Conservation (phyloP, 1,140 invertebrate genomes). For the Oreohelix idahoensis region DNA sequence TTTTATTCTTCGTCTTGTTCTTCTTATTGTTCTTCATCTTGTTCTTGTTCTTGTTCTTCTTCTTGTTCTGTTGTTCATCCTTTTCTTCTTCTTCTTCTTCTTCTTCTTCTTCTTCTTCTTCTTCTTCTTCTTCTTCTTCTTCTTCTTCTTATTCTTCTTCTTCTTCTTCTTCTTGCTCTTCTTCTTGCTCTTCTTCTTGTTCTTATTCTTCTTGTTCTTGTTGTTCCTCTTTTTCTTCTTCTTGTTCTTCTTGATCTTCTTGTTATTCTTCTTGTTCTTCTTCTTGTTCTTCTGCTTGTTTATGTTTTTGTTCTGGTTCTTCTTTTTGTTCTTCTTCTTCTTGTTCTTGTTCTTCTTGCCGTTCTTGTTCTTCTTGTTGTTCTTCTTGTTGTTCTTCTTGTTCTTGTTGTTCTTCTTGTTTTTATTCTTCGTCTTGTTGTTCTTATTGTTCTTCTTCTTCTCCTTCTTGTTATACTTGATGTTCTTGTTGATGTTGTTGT, state of each 20-base stretch:
- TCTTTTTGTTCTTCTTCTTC: neutral
- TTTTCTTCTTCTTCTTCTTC: neutral
- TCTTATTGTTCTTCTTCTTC: neutral
- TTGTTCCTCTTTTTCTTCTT: neutral
- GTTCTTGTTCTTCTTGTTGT: neutral
- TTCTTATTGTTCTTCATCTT: neutral
- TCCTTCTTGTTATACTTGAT: neutral
- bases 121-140: constrained; percentile 13
- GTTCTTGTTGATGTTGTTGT: neutral
- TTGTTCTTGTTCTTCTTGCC: neutral
- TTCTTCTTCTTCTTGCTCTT: neutral
- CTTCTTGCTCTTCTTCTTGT: neutral
- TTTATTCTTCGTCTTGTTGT: neutral
- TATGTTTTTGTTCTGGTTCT: neutral
- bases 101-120: neutral
- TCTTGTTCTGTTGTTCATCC: neutral
- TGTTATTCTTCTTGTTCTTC: constrained; percentile 1
- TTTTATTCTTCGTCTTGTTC: neutral
- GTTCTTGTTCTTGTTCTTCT: neutral
- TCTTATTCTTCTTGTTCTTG: too few relatives aligned
- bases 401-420: neutral
- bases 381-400: neutral
- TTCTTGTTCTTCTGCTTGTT: constrained; percentile 1
- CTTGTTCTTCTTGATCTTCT: neutral
- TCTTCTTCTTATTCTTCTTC: constrained; percentile 2